These are phyloP conservation scores for Lycocorax pyrrhopterus DNA, from an alignment of 2,113 vertebrate species.

Conservation along the genomic window DNA sequence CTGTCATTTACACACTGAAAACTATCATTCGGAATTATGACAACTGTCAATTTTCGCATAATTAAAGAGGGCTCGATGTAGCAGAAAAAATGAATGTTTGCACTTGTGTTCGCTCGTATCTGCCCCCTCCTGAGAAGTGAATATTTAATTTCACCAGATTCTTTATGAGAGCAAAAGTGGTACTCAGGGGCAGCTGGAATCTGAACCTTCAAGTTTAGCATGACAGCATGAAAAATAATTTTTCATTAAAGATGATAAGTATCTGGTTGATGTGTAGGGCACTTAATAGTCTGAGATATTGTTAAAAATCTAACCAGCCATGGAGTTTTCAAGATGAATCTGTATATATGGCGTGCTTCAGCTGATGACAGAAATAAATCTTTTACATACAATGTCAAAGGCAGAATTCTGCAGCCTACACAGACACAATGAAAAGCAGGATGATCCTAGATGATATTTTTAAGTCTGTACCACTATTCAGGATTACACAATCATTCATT, in stretches of 20 bases:
- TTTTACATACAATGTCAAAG: conserved; percentile 62
- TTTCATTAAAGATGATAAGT: conserved; percentile 14
- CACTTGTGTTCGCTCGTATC: neutral
- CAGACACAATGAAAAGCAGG: conserved; percentile 74
- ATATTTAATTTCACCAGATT: neutral
- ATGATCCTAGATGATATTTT: conserved; percentile 72
- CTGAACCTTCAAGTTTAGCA: neutral
- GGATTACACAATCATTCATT: conserved; percentile 64
- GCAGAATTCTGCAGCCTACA: conserved; percentile 70
- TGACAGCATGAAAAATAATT: neutral
- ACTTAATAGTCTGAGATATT: neutral
- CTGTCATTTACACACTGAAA: neutral
- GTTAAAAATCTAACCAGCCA: conserved; percentile 12
- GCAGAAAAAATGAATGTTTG: neutral
- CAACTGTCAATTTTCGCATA: neutral
- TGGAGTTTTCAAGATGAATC: neutral
- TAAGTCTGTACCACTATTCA: conserved; percentile 59
- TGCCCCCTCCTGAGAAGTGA: neutral
- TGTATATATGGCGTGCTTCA: conserved; percentile 8
- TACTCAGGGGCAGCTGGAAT: neutral
- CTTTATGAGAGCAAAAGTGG: neutral
- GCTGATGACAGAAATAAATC: conserved; percentile 65
- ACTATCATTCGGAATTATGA: neutral
- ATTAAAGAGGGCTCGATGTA: neutral
- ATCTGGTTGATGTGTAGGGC: neutral